Percentiles rank a stretch among this genome's conserved stretches.
phyloP scores from a whole-genome alignment of 2,113 vertebrate species.

The Psittacula cyanocephala region DNA sequence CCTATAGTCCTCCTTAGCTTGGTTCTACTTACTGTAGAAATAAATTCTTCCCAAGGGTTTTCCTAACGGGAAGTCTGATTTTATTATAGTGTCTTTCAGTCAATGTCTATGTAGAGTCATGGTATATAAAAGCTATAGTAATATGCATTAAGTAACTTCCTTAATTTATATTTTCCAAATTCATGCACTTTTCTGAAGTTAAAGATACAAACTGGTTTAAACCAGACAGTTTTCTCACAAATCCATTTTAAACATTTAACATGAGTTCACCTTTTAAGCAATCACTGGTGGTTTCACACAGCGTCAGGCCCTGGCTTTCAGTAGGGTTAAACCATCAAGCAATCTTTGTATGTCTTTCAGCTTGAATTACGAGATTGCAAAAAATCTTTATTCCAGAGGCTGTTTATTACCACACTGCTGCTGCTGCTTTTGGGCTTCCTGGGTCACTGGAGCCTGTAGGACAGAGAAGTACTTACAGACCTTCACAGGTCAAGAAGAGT shows the following conservation, averaged over 20 bases:
- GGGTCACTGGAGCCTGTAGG: constrained; percentile 75
- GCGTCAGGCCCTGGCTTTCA: constrained; percentile 21
- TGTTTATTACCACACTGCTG: constrained; percentile 45
- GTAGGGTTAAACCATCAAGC: constrained; percentile 53
- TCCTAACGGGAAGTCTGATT: background rate
- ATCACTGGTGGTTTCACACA: constrained; percentile 57
- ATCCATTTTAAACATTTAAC: constrained; percentile 35
- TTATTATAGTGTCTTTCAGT: background rate
- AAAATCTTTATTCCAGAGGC: constrained; percentile 59
- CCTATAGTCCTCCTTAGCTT: background rate
- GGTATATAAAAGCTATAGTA: background rate
- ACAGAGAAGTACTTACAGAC: constrained; percentile 73
- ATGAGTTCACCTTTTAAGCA: constrained; percentile 46
- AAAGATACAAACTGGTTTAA: background rate
- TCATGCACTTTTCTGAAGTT: constrained; percentile 19
- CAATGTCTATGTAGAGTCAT: background rate
- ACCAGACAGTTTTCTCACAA: background rate
- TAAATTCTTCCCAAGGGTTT: background rate
- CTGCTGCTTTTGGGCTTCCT: constrained; percentile 55
- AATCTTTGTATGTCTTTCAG: constrained; percentile 52
- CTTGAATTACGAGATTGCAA: constrained; percentile 58
- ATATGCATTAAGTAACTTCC: background rate
- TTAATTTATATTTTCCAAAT: background rate
- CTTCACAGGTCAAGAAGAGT: constrained; percentile 69
- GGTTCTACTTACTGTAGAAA: background rate